A percentile compares a stretch with the other conserved stretches of the same genome.
phyloP scores from a whole-genome alignment of 1,140 invertebrate species.

The Trichonephila clavata region DNA sequence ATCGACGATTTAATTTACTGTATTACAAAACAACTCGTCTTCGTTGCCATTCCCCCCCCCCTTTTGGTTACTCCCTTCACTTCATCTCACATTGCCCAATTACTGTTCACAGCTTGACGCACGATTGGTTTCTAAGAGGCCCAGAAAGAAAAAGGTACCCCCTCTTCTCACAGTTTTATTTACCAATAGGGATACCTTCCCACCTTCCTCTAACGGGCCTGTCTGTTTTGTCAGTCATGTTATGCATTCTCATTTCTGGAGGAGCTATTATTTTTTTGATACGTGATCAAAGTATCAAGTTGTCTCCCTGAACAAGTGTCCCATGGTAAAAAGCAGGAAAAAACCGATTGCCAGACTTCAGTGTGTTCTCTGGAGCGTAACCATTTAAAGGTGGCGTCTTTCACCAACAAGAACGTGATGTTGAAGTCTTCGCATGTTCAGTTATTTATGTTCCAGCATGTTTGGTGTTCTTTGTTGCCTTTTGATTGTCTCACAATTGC shows the following conservation, averaged over 20 bases:
- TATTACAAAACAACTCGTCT: neutral
- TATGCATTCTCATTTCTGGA: constrained; percentile 20
- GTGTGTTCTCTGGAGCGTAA: neutral
- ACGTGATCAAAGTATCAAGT: constrained; percentile 51
- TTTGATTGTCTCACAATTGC: constrained; percentile 13
- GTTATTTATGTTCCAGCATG: constrained; percentile 10
- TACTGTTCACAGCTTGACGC: constrained; percentile 48
- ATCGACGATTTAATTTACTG: neutral
- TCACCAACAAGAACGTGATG: constrained; percentile 8
- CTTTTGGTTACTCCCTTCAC: neutral
- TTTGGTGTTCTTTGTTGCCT: constrained; percentile 17
- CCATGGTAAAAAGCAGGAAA: constrained; percentile 34
- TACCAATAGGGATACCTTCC: neutral
- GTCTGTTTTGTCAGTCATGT: constrained; percentile 46
- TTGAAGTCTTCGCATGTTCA: neutral
- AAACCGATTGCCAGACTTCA: neutral
- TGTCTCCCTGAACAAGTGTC: neutral
- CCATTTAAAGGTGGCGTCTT: constrained; percentile 13
- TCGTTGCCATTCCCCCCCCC: neutral
- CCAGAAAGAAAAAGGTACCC: constrained; percentile 23
- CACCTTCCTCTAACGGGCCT: constrained; percentile 43
- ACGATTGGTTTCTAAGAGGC: constrained; percentile 21
- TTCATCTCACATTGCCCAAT: constrained; percentile 41
- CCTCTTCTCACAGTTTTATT: constrained; percentile 48
- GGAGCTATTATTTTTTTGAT: neutral